Evolutionary conservation across 2,888 invertebrate genomes (phyloP).

Genomic region (Cephonodes hylas): DNA sequence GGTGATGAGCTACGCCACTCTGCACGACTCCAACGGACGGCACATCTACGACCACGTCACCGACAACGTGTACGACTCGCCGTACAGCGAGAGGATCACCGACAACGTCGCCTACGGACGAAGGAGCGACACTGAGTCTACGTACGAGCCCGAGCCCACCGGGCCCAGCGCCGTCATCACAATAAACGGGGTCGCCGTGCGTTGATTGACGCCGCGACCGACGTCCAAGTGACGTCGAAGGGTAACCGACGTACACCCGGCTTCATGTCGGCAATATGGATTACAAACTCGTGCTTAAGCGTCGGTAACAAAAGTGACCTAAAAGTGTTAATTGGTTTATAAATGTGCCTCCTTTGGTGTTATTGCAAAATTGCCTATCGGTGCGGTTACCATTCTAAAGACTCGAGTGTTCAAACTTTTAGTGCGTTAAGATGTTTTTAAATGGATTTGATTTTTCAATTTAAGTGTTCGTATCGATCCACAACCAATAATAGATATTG

Average conservation of each 20-base stretch:
- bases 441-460: conserved; percentile 10
- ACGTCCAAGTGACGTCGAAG: not conserved
- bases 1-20: conserved; percentile 93
- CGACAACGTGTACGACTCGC: conserved; percentile 88
- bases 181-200: conserved; percentile 93
- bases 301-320: not conserved
- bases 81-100: conserved; percentile 83
- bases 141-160: conserved; percentile 86
- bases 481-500: conserved; percentile 73
- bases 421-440: conserved; percentile 19
- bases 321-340: conserved; percentile 1
- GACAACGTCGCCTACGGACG: conserved; percentile 73
- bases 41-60: conserved; percentile 79
- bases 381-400: conserved; percentile 10
- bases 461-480: conserved; percentile 56
- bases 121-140: conserved; percentile 71
- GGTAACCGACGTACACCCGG: not conserved
- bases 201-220: conserved; percentile 70
- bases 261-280: not conserved
- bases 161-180: conserved; percentile 85
- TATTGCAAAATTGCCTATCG: conserved; percentile 11
- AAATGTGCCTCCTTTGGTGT: not conserved
- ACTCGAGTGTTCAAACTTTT: conserved; percentile 37
- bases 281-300: not conserved
- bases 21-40: conserved; percentile 84